Percentiles rank a stretch among this genome's conserved stretches.
phyloP scores from a whole-genome alignment of 2,113 vertebrate species.

The Campylomormyrus tamandua region DNA sequence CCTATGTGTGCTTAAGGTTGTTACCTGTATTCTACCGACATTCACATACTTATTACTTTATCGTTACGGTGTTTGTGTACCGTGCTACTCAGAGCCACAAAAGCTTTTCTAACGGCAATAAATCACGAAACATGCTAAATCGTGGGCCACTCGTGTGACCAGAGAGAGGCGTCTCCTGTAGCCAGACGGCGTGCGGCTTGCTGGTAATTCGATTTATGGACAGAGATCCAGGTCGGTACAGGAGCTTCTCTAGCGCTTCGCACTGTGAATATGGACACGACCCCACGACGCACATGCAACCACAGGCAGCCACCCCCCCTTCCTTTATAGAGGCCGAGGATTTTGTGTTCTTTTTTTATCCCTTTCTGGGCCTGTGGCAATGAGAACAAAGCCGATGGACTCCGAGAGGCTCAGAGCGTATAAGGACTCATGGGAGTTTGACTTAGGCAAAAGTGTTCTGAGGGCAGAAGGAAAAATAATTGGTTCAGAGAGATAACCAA shows the following conservation, averaged over 20 bases:
- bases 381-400: not conserved
- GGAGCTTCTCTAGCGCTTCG: no score
- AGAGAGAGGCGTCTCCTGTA: not conserved
- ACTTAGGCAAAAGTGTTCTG: no score
- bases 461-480: no score
- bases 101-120: not conserved
- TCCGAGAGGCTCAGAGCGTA: not conserved
- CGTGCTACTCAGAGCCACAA: not conserved
- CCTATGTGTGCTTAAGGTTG: not conserved
- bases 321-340: not conserved
- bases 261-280: no score
- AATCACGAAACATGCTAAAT: not conserved
- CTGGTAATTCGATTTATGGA: not conserved
- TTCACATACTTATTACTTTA: not conserved
- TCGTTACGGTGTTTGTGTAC: not conserved
- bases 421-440: not conserved
- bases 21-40: constrained; percentile 5
- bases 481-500: no score
- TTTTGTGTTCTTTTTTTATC: not conserved
- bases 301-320: not conserved
- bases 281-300: not conserved
- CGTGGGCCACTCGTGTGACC: not conserved
- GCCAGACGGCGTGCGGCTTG: not conserved
- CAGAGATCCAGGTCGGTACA: not conserved
- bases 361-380: not conserved